These are phyloP conservation scores for Andricus grossulariae DNA, from an alignment of 1,140 invertebrate species.

Conservation along the genomic window DNA sequence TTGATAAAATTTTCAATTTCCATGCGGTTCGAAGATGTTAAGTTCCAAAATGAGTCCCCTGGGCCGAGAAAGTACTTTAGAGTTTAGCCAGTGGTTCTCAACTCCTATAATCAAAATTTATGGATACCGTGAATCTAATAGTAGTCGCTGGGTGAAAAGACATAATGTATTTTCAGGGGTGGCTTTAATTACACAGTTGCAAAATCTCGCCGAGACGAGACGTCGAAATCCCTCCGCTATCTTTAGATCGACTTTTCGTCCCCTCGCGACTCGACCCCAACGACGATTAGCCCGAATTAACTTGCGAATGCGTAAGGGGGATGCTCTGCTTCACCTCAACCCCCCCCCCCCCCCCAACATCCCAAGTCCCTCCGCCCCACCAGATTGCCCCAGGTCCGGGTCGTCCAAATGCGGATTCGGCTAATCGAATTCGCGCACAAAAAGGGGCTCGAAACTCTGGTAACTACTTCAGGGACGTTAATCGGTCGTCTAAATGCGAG, in stretches of 20 bases:
- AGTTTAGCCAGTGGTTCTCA: too few species aligned
- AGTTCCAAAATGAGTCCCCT: too few species aligned
- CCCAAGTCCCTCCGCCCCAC: neutral
- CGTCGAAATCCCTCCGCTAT: slow-evolving; percentile 31
- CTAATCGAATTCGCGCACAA: slow-evolving; percentile 49
- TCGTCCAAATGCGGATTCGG: slow-evolving; percentile 38
- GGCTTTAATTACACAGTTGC: too few species aligned
- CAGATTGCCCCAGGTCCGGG: neutral
- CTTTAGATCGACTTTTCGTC: slow-evolving; percentile 51
- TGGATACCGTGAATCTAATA: too few species aligned
- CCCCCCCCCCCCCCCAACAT: neutral
- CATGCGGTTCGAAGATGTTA: too few species aligned
- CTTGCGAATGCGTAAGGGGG: slow-evolving; percentile 48
- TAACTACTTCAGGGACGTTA: neutral
- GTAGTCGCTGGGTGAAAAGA: too few species aligned
- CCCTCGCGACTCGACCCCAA: slow-evolving; percentile 41
- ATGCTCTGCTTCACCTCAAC: neutral
- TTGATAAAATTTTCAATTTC: too few species aligned
- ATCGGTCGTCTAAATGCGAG: neutral
- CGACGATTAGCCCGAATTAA: slow-evolving; percentile 66
- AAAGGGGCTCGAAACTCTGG: neutral
- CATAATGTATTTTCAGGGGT: too few species aligned
- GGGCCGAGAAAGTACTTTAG: too few species aligned
- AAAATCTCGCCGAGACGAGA: too few species aligned
- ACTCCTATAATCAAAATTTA: too few species aligned